phyloP scores from a whole-genome alignment of 2,888 invertebrate genomes.

The Andrena trimmerana region DNA sequence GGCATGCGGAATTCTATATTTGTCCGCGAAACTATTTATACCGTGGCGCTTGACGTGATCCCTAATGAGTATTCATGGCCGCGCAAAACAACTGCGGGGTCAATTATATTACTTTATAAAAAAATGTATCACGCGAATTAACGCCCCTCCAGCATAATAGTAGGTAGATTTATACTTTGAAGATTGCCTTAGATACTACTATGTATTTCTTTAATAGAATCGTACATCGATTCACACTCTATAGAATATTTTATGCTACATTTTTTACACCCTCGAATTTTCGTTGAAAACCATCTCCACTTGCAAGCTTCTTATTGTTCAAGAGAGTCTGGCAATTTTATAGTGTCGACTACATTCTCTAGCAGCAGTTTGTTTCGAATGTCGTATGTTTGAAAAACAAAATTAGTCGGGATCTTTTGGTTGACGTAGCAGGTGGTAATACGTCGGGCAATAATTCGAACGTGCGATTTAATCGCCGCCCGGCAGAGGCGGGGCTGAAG shows the following conservation, averaged over 20 bases:
- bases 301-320: neutral
- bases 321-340: neutral
- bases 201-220: too few species aligned
- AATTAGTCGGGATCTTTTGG: constrained; percentile 7
- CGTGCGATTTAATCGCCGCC: constrained; percentile 67
- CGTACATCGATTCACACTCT: too few species aligned
- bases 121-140: neutral
- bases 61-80: constrained; percentile 38
- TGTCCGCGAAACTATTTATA: constrained; percentile 60
- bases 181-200: too few species aligned
- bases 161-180: neutral
- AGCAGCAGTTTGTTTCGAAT: neutral
- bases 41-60: constrained; percentile 38
- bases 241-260: too few species aligned
- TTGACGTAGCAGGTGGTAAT: constrained; percentile 64
- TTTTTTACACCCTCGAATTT: too few species aligned
- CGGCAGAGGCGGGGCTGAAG: constrained; percentile 48
- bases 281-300: neutral
- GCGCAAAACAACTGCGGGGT: neutral
- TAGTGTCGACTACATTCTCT: neutral
- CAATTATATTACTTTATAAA: constrained; percentile 13
- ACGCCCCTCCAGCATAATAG: neutral
- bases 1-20: constrained; percentile 58
- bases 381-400: neutral
- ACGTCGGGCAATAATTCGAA: constrained; percentile 64